Evolutionary conservation across 2,888 invertebrate species (phyloP), one percentile per base, ranked within the genome.

Genomic region (Spisula solida): DNA sequence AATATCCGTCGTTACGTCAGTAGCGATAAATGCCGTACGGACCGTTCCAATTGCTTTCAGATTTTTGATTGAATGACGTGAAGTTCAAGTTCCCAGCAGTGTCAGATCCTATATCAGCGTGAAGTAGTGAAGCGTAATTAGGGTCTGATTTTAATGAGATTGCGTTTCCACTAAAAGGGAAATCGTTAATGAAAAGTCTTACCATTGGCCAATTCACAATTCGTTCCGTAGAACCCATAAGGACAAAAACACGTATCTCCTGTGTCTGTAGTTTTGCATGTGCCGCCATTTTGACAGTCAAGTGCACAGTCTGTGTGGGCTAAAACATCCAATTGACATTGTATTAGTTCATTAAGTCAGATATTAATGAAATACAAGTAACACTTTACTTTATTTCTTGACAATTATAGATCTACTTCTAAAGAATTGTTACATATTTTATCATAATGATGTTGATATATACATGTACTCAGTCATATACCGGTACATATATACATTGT

Each of bases 221-320:
- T 82, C 0, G 55, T 56, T 48, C 87, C 87, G 56, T 56, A 60
- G 87, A 47, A 87, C 1, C 82, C 87, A 31, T 82, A 87, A 25
- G 47, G 47, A 29, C 87, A 87, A 12, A 60, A 41, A 47, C 87
- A 87, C 10, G 78, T 48, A 12, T 79, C 60, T 10, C 0, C 25
- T 2, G 29, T 20, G 20, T 20, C 79, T 4, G 41, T 31, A n/a
- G 78, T 83, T 16, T 82, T 41, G 34, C 87, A 87, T 10, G 51
- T 55, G 4, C 87, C 87, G n/a, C 48, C 82, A 78, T 82, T 82
- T 16, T 51, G 20, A 48, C 86, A 86, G 14, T 12, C 10, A 0
- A 0, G 16, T 14, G 1, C 6, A 31, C 75, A 75, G 16, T 0
- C 4, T 31, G 29, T 0, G 16, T 0, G 18, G 6, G 25, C 60